Evolutionary conservation across 2,888 invertebrate genomes (phyloP).

Genomic region (Bombylius discolor): DNA sequence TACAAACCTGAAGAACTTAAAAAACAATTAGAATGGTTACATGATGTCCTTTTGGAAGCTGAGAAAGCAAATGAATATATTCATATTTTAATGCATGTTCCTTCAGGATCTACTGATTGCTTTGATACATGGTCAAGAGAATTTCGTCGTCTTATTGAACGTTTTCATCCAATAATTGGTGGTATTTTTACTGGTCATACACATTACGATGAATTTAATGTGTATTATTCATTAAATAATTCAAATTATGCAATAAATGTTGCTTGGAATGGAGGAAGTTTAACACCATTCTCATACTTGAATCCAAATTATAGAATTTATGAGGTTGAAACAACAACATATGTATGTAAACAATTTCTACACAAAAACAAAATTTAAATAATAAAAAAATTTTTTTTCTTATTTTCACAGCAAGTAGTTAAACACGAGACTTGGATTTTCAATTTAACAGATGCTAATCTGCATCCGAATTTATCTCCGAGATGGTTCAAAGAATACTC

Average conservation of each 20-base stretch:
- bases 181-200: constrained; percentile 77
- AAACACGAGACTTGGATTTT: constrained; percentile 60
- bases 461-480: constrained; percentile 42
- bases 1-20: constrained; percentile 60
- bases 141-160: constrained; percentile 51
- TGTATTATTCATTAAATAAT: constrained; percentile 44
- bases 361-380: too few species aligned
- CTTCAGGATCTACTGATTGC: constrained; percentile 56
- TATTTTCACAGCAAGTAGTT: constrained; percentile 42
- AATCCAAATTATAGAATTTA: constrained; percentile 75
- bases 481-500: constrained; percentile 63
- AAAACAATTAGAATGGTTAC: constrained; percentile 69
- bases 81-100: constrained; percentile 73
- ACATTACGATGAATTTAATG: constrained; percentile 59
- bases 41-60: constrained; percentile 54
- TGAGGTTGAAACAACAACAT: constrained; percentile 46
- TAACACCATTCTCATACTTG: constrained; percentile 56
- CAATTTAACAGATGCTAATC: constrained; percentile 62
- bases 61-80: constrained; percentile 63
- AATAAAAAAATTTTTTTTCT: neutral
- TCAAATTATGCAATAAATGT: constrained; percentile 44
- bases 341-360: constrained; percentile 37
- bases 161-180: constrained; percentile 60
- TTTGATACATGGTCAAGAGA: constrained; percentile 58
- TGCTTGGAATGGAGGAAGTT: constrained; percentile 73